Conservation (phyloP, 2,888 invertebrate genomes). For the Cheilosia vernalis region DNA sequence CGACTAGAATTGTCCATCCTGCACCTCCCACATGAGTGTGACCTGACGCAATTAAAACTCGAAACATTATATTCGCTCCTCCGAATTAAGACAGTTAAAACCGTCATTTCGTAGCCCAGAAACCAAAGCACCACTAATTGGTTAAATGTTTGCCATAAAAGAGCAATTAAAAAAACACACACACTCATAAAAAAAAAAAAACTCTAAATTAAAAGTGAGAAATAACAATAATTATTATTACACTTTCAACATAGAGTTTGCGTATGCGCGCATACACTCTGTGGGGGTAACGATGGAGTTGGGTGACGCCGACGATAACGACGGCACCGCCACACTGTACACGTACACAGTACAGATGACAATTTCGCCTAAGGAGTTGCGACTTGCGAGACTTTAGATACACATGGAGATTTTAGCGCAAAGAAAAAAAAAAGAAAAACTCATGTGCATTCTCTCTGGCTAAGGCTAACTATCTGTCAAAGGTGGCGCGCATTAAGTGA, state of each 20-base stretch:
- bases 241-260: conserved; percentile 69
- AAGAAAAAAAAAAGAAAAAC: not conserved
- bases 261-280: conserved; percentile 39
- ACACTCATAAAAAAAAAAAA: not conserved
- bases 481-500: conserved; percentile 75
- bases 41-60: conserved; percentile 47
- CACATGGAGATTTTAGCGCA: conserved; percentile 40
- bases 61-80: not conserved
- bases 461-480: conserved; percentile 74
- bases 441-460: conserved; percentile 59
- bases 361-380: conserved; percentile 65
- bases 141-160: conserved; percentile 67
- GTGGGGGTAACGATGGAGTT: conserved; percentile 41
- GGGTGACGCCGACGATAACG: conserved; percentile 50
- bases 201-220: conserved; percentile 67
- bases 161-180: conserved; percentile 54
- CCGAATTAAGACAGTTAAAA: conserved; percentile 14
- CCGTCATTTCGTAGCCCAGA: conserved; percentile 18
- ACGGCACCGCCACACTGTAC: not conserved
- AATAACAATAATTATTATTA: conserved; percentile 72
- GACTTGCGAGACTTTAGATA: conserved; percentile 42
- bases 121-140: conserved; percentile 51
- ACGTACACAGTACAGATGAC: conserved; percentile 53
- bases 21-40: conserved; percentile 37
- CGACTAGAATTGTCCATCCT: conserved; percentile 1